Base-by-base conservation (phyloP, 1,140 invertebrate species). In the Wasmannia auropunctata region DNA sequence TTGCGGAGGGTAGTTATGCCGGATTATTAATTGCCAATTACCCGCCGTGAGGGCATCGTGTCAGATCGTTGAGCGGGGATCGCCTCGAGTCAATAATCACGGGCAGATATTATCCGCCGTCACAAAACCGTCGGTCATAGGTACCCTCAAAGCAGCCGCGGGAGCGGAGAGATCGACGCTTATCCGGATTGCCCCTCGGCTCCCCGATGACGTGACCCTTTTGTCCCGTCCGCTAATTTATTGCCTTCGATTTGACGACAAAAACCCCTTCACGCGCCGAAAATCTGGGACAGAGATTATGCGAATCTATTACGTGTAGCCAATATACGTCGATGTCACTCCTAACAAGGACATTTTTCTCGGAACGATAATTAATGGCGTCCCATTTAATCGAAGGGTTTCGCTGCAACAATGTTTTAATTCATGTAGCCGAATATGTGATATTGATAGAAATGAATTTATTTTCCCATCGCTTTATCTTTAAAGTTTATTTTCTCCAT, bases 11-110 rank as follows among this genome's bases (percentile, higher is more conserved):
- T 10, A 31, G 8, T 72, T 80, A 54, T 72, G 51, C 19, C 51
- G 28, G 65, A 58, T 54, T 58, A 83, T 83, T 72, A 72, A 83
- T 83, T 56, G 67, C 37, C 67, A 74, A 83, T 83, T 83, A 72
- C 3, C 67, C 37, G 28, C 2, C 67, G 67, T 74, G 51, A 74
- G 79, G 74, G 51, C 65, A 58, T 74, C 79, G 67, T 58, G 79
- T 72, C 51, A 43, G 25, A 11, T 37, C 79, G 63, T 70, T 14
- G 65, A 81, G 51, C 51, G 34, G 25, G 28, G 37, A 81, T 70
- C 65, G 37, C 19, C 49, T 72, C 65, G 67, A 83, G 79, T 83
- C 79, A 83, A 83, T 83, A 83, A 72, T 83, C 79, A 83, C 51
- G 67, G 22, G 25, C n/a, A 74, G 67, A 83, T 83, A 74, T 83